Evolutionary conservation across 2,888 invertebrate genomes (phyloP), one percentile per base, ranked within the genome.

Genomic region (Iselma pallidipennis): DNA sequence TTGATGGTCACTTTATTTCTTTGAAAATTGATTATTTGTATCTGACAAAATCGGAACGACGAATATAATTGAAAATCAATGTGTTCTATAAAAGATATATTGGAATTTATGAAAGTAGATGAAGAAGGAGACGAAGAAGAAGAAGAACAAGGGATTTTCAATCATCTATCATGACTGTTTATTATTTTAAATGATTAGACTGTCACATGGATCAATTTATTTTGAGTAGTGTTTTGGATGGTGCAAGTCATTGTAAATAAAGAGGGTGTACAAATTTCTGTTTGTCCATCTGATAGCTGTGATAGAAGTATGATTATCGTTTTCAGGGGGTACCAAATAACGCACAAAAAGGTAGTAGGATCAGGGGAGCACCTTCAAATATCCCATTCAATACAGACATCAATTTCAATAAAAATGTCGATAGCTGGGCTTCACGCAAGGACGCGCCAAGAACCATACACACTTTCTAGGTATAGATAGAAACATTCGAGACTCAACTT

Each of bases 341-440:
- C 76, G 76, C 72, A 71, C 69, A 58, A 58, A 72, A 75, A 72
- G 75, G 74, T 70, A 71, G 72, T 70, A 71, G 71, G 75, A 74
- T 73, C 72, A 71, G 69, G 65, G n/a, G n/a, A 68, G 74, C 76
- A 73, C 74, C 72, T 69, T 68, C 70, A 71, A 73, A 75, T 76
- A 76, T 76, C 76, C 74, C 12, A 76, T 77, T 78, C 74, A 71
- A 71, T 68, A 68, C 74, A 77, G 76, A 75, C 78, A 77, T 78
- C 76, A 77, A 78, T 78, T 78, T 78, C 76, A 77, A 78, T 78
- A 78, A 77, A 77, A 77, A 75, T 74, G 76, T 74, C 76, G 73
- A 72, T 72, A 71, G 71, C 70, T 74, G 74, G 74, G 72, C 74
- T 69, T 63, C 56, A 63, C 61, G 67, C 67, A 69, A 63, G 66